Evolutionary conservation across 2,113 vertebrate genomes (phyloP), one percentile per base, ranked within the genome.

Genomic region (Herpetotheres cachinnans): DNA sequence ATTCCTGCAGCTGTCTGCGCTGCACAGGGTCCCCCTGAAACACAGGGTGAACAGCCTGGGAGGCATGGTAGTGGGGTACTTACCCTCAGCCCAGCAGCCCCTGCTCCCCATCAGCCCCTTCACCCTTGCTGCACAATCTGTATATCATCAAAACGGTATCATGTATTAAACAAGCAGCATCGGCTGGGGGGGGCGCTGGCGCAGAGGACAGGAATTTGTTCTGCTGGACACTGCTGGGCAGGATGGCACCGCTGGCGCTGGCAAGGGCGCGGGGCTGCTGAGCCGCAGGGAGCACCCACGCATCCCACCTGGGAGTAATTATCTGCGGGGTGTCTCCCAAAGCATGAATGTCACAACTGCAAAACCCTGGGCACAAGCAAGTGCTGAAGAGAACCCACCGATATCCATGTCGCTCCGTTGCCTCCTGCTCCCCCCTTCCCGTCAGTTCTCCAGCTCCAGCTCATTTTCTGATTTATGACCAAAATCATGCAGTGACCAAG

Each of bases 391-490:
- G 55, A 16, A 7, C 29, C 27, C 30, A 1, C n/a, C 8, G 2
- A 5, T 1, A 6, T 3, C 55, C 42, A 0, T 2, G 20, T 19
- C 2, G 10, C 34, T 2, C 17, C 6, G 2, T 19, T 36, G 42
- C 36, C 72, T 56, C 86, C n/a, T 8, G 44, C 14, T 25, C 6
- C 50, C 63, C 63, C 73, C 27, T 77, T 42, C 62, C 83, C 73
- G 29, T 55, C 79, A 13, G 47, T 9, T 66, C 71, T 44, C 47
- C 71, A 32, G 32, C n/a, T 34, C 77, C 69, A 42, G 50, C 61
- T 83, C 13, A 0, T 69, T 69, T 76, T 34, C 62, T 86, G 54
- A 67, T 95, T 89, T 72, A 63, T 62, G 44, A 66, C 24, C n/a
- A 32, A 58, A 88, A 65, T 36, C 50, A 25, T 10, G 3, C 58